phyloP scores from a whole-genome alignment of 2,113 vertebrate species.

The Heterotilapia buettikoferi region DNA sequence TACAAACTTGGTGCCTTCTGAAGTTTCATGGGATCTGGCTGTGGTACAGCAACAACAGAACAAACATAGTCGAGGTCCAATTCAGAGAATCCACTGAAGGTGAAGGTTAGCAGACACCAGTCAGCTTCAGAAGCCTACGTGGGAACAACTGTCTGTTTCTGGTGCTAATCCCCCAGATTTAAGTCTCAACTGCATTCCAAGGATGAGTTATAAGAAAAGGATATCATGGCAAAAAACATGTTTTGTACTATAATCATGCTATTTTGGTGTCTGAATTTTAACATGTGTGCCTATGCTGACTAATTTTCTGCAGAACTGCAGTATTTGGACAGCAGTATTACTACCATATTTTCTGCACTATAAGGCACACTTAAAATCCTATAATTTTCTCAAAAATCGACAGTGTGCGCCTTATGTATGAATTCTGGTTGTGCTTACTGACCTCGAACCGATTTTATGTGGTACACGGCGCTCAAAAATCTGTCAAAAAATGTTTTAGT shows the following conservation, averaged over 20 bases:
- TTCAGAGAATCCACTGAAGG: background rate
- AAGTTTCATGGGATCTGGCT: background rate
- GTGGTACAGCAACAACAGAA: background rate
- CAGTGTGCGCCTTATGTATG: rapidly evolving
- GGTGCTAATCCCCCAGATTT: background rate
- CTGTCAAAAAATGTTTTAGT: background rate
- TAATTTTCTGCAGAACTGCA: background rate
- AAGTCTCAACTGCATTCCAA: background rate
- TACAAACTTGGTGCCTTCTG: background rate
- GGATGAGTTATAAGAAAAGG: background rate
- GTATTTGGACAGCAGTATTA: background rate
- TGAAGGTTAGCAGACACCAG: background rate
- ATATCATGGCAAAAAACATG: background rate
- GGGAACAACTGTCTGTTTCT: background rate
- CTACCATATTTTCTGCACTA: background rate
- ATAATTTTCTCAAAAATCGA: rapidly evolving
- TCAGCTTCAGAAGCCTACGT: background rate
- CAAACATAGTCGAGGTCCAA: background rate
- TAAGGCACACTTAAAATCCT: rapidly evolving
- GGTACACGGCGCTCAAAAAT: rapidly evolving
- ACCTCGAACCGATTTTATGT: rapidly evolving
- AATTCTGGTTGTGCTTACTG: background rate
- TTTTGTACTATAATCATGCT: rapidly evolving
- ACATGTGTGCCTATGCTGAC: background rate
- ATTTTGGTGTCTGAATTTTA: background rate